Conservation (phyloP, 2,113 vertebrate species). For the Seriola quinqueradiata region DNA sequence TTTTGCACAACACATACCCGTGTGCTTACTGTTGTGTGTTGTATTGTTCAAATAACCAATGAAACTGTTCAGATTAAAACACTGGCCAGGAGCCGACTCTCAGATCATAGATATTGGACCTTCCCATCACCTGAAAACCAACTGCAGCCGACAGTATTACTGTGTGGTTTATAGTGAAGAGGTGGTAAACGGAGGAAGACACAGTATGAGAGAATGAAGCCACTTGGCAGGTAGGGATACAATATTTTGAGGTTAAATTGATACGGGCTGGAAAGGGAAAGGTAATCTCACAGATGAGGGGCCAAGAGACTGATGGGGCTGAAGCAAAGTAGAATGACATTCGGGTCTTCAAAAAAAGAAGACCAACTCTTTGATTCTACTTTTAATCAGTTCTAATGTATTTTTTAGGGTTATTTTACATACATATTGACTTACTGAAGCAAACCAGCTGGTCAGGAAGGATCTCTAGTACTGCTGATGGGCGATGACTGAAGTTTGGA, state of each 20-base stretch:
- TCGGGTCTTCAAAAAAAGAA: background rate
- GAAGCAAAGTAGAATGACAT: too few species aligned
- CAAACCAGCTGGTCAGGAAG: background rate
- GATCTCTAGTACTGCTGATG: background rate
- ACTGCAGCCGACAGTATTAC: background rate
- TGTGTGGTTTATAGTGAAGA: background rate
- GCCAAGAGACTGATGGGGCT: background rate
- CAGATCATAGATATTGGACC: background rate
- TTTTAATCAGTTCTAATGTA: too few species aligned
- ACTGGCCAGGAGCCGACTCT: too few species aligned
- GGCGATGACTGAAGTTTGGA: constrained; percentile 1
- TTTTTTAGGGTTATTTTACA: background rate
- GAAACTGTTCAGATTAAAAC: background rate
- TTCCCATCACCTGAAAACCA: background rate
- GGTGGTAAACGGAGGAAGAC: background rate
- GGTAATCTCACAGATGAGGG: background rate
- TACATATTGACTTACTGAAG: background rate
- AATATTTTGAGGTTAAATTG: background rate
- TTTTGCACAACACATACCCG: too few species aligned
- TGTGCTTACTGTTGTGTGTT: too few species aligned
- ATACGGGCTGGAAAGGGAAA: background rate
- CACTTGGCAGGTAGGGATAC: background rate
- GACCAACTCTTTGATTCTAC: background rate
- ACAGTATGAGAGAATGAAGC: background rate
- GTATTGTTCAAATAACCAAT: background rate